phyloP scores from a whole-genome alignment of 2,797 vertebrate genomes.

The Heterohyrax brucei region DNA sequence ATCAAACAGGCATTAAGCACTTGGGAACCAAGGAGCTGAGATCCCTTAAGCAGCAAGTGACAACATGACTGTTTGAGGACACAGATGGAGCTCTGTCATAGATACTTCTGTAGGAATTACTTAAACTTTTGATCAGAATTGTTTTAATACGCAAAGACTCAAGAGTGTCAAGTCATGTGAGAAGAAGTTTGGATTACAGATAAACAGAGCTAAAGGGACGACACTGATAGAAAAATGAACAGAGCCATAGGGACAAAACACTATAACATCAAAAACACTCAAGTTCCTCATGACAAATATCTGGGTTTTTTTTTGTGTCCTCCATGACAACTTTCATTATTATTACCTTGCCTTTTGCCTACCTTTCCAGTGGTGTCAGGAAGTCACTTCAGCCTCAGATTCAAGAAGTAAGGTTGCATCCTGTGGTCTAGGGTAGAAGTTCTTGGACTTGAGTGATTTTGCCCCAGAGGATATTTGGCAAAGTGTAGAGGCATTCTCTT shows the following conservation, averaged over 20 bases:
- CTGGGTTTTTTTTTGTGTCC: background rate
- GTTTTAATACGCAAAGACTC: background rate
- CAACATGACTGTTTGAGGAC: slow-evolving; percentile 76
- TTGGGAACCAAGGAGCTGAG: slow-evolving; percentile 63
- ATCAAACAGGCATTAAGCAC: slow-evolving; percentile 82
- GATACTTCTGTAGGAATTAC: background rate
- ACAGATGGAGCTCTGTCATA: slow-evolving; percentile 35
- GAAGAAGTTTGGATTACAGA: background rate
- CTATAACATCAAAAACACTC: background rate
- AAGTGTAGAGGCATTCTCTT: background rate
- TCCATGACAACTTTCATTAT: background rate
- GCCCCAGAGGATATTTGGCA: background rate
- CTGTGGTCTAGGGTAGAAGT: fast-evolving
- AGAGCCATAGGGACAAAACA: background rate
- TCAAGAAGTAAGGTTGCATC: background rate
- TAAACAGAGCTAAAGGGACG: background rate
- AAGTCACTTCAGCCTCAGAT: fast-evolving
- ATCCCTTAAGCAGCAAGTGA: slow-evolving; percentile 69
- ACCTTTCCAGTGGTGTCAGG: fast-evolving
- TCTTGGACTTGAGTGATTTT: background rate
- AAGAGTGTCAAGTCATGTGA: background rate
- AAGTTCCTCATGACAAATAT: background rate
- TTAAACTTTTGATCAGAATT: slow-evolving; percentile 58
- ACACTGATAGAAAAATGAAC: background rate
- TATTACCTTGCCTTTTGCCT: background rate